A percentile compares a stretch with the other conserved stretches of the same genome.
These are phyloP conservation scores for Chrysomallon squamiferum DNA, from an alignment of 1,140 invertebrate species.

Conservation along the genomic window DNA sequence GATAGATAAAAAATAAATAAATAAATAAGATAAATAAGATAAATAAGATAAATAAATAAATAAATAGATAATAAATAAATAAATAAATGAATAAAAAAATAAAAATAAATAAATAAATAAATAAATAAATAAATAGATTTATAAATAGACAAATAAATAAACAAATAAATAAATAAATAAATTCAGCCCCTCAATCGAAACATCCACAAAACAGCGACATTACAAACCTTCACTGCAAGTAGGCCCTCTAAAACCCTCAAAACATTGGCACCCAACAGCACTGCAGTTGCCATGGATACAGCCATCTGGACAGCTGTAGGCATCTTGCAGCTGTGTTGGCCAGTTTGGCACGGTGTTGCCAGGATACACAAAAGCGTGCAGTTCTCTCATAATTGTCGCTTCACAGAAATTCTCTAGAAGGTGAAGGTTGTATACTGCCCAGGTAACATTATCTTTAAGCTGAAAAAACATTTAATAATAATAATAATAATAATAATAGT, in stretches of 20 bases:
- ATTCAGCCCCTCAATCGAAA: no score
- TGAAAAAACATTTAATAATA: background rate
- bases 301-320: constrained; percentile 13
- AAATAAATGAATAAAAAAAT: no score
- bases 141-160: no score
- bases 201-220: no score
- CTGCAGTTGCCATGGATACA: constrained; percentile 17
- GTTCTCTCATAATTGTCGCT: constrained; percentile 5
- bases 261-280: constrained; percentile 7
- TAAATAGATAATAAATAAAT: no score
- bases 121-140: no score
- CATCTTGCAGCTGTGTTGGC: constrained; percentile 9
- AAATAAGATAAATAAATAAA: no score
- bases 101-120: no score
- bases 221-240: constrained; percentile 3
- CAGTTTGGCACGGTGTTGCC: background rate
- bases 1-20: no score
- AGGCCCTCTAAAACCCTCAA: background rate
- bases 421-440: constrained; percentile 7
- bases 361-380: background rate
- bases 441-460: constrained; percentile 7
- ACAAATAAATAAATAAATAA: no score
- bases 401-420: constrained; percentile 18
- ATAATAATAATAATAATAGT: background rate
- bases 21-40: no score